Evolutionary conservation across 2,797 vertebrate genomes (phyloP).

Genomic region (Poecilia wingei): DNA sequence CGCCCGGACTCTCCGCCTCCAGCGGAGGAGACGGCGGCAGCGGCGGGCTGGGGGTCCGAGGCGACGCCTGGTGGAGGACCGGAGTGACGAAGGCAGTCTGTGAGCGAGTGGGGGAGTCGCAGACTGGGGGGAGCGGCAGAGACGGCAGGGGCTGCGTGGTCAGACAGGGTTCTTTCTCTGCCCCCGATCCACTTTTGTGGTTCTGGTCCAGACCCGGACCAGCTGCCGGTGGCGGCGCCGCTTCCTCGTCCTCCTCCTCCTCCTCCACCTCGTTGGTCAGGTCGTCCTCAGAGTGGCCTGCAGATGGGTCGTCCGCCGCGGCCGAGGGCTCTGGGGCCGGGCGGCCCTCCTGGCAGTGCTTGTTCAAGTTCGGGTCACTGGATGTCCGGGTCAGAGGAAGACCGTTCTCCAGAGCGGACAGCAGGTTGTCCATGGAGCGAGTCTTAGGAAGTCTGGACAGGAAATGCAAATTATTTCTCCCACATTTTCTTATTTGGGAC

Average conservation of each 20-base stretch:
- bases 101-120: slow-evolving; percentile 34
- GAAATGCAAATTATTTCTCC: slow-evolving; percentile 2
- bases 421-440: slow-evolving; percentile 95
- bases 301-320: slow-evolving; percentile 50
- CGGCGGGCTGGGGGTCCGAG: slow-evolving; percentile 55
- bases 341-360: slow-evolving; percentile 92
- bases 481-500: slow-evolving; percentile 25
- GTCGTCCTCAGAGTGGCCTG: slow-evolving; percentile 43
- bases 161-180: slow-evolving; percentile 72
- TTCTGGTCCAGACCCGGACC: slow-evolving; percentile 41
- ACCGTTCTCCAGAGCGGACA: slow-evolving; percentile 91
- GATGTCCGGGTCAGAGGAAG: slow-evolving; percentile 92
- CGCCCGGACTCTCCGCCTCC: slow-evolving; percentile 51
- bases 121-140: slow-evolving; percentile 64
- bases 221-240: slow-evolving; percentile 27
- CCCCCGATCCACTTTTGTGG: slow-evolving; percentile 26
- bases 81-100: slow-evolving; percentile 55
- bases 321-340: slow-evolving; percentile 80
- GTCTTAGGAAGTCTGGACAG: slow-evolving; percentile 93
- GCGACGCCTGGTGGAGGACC: slow-evolving; percentile 64
- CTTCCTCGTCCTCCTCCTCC: slow-evolving; percentile 29
- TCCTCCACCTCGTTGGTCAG: slow-evolving; percentile 41
- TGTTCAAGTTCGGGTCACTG: slow-evolving; percentile 98
- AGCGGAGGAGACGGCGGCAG: slow-evolving; percentile 46
- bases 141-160: slow-evolving; percentile 83